A percentile compares a stretch with the other conserved stretches of the same genome.
Conservation (phyloP, 2,797 vertebrate species). For the Lagorchestes hirsutus region DNA sequence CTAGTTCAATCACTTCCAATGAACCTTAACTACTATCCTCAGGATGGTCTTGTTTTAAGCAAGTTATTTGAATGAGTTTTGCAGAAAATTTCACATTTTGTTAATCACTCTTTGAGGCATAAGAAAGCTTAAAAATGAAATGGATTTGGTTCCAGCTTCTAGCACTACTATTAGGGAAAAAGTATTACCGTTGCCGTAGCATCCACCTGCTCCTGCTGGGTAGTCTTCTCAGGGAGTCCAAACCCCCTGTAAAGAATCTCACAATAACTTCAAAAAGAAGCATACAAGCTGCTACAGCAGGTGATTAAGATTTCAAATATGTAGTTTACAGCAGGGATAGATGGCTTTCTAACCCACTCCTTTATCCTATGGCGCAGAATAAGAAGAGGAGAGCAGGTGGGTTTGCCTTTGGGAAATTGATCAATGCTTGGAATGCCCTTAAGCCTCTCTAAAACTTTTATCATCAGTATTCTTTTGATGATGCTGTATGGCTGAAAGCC, state of each 20-base stretch:
- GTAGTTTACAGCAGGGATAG: not conserved
- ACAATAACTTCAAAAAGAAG: not conserved
- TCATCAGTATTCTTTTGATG: not conserved
- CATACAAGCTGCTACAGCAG: not conserved
- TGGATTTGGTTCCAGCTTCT: not conserved
- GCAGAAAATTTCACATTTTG: not conserved
- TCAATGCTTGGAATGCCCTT: not conserved
- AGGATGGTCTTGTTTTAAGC: not conserved
- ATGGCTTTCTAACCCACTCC: not conserved
- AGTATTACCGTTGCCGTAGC: not conserved
- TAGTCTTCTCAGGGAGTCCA: not conserved
- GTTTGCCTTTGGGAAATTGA: not conserved
- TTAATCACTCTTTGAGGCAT: not conserved
- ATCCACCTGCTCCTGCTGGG: not conserved
- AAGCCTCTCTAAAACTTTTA: not conserved
- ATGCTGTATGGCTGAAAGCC: not conserved
- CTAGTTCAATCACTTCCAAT: not conserved
- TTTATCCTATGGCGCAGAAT: not conserved
- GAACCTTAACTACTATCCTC: not conserved
- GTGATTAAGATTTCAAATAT: not conserved
- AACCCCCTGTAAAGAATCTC: not conserved
- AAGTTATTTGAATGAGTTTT: not conserved
- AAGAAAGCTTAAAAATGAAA: not conserved
- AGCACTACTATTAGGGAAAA: not conserved
- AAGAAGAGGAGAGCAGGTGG: not conserved